Evolutionary conservation across 1,140 invertebrate species (phyloP).

Genomic region (Mycetomoellerius zeteki): DNA sequence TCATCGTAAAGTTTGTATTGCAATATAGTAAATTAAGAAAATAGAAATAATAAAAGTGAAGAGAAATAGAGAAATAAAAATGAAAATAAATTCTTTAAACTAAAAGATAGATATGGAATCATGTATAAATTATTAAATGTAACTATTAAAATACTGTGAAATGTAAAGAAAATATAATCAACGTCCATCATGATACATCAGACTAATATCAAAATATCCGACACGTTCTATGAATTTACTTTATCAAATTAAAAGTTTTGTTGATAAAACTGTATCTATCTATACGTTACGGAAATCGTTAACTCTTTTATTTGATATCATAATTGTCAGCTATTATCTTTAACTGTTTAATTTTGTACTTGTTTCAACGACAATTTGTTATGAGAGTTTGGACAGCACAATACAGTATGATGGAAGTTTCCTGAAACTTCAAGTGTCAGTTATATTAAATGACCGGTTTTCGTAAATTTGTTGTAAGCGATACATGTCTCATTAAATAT

Average conservation of each 20-base stretch:
- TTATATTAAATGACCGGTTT: constrained; percentile 6
- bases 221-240: background rate
- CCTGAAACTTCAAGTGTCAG: constrained; percentile 34
- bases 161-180: background rate
- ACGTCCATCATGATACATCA: background rate
- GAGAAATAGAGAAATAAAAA: background rate
- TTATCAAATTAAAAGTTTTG: background rate
- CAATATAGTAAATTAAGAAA: constrained; percentile 2
- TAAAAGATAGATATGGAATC: background rate
- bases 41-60: constrained; percentile 5
- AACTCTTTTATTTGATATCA: constrained; percentile 31
- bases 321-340: constrained; percentile 43
- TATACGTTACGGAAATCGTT: background rate
- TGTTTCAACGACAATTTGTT: constrained; percentile 39
- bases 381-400: constrained; percentile 24
- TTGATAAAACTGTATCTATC: background rate
- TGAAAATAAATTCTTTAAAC: background rate
- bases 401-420: constrained; percentile 31
- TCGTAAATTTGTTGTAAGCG: background rate
- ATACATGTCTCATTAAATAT: background rate
- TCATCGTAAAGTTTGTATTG: background rate
- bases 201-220: background rate
- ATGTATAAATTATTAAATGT: background rate
- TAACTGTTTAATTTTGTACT: constrained; percentile 32
- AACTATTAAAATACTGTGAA: background rate